Evolutionary conservation across 2,113 vertebrate genomes (phyloP).

Genomic region (Shinisaurus crocodilurus): DNA sequence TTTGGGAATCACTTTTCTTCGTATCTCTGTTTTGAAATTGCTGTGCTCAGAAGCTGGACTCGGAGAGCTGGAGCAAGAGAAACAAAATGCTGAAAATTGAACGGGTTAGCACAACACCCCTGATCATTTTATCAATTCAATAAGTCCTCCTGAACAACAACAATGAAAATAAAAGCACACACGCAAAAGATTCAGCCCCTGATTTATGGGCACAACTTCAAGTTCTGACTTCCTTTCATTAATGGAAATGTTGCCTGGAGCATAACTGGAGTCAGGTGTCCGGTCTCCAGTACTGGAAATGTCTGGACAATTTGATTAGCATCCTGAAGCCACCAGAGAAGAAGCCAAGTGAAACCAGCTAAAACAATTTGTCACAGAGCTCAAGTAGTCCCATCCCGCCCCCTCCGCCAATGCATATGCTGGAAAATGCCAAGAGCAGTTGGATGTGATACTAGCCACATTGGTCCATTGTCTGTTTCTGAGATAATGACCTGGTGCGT

Average conservation of each 20-base stretch:
- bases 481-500: constrained; percentile 3
- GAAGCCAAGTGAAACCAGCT: not conserved
- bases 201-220: not conserved
- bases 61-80: not conserved
- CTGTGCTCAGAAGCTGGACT: not conserved
- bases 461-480: not conserved
- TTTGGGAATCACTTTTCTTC: not conserved
- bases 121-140: not conserved
- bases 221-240: not conserved
- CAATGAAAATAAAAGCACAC: not conserved
- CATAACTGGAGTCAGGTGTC: not conserved
- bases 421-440: constrained; percentile 7
- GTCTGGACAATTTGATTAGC: not conserved
- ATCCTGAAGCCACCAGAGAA: constrained; percentile 11
- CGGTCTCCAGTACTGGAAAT: not conserved
- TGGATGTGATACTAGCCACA: not conserved
- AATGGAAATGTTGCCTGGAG: not conserved
- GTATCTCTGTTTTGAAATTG: not conserved
- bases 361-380: not conserved
- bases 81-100: not conserved
- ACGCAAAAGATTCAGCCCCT: not conserved
- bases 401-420: not conserved
- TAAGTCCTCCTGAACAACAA: not conserved
- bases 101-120: not conserved
- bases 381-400: not conserved